Evolutionary conservation across 1,140 invertebrate genomes (phyloP).

Genomic region (Aphelenchoides fujianensis): DNA sequence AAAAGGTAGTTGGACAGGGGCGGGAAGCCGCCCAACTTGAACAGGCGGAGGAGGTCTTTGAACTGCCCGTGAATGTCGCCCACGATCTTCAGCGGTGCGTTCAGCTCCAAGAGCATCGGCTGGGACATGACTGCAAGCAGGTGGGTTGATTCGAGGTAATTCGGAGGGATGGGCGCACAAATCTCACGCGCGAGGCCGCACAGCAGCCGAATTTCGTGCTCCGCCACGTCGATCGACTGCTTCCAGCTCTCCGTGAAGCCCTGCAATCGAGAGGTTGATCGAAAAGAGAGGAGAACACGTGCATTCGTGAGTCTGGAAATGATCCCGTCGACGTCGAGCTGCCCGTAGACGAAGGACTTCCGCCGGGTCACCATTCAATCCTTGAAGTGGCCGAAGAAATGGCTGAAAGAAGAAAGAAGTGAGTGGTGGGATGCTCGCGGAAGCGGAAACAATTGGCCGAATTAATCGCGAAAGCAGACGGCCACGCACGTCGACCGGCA

Average conservation of each 20-base stretch:
- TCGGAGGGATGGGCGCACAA: no score
- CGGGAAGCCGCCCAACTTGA: slow-evolving; percentile 55
- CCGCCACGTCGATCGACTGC: slow-evolving; percentile 49
- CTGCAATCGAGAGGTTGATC: no score
- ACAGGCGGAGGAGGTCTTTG: slow-evolving; percentile 56
- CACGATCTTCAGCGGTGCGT: slow-evolving; percentile 68
- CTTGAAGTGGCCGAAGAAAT: background rate
- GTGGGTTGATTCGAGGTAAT: no score
- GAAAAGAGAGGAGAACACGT: no score
- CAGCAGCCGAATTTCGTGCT: slow-evolving; percentile 61
- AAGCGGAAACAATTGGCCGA: no score
- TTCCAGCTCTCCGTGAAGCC: slow-evolving; percentile 20
- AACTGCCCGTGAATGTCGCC: slow-evolving; percentile 42
- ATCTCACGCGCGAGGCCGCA: slow-evolving; percentile 66
- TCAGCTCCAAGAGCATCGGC: slow-evolving; percentile 69
- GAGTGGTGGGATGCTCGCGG: no score
- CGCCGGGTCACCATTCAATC: slow-evolving; percentile 27
- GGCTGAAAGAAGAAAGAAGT: no score
- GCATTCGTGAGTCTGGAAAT: slow-evolving; percentile 21
- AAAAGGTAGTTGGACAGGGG: slow-evolving; percentile 61
- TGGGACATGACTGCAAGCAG: slow-evolving; percentile 69
- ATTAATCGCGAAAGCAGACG: no score
- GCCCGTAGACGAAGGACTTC: slow-evolving; percentile 26
- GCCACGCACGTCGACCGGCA: no score
- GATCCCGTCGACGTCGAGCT: slow-evolving; percentile 27